Base-by-base conservation (phyloP, 2,888 invertebrate species). In the Sphaerophoria rueppellii region DNA sequence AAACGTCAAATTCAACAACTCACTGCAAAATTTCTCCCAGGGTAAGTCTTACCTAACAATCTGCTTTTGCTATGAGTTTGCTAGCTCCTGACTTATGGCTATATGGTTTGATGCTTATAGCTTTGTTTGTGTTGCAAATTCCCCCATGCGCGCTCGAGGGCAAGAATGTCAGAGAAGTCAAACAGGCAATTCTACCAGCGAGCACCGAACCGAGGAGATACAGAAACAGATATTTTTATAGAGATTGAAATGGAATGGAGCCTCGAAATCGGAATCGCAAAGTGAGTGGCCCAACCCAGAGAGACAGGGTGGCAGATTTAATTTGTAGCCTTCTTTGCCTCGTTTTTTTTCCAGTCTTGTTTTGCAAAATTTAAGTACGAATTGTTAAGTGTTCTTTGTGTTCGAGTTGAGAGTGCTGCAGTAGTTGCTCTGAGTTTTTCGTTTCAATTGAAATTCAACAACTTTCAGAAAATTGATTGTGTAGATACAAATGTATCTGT, bases 261-360 rank as follows among this genome's bases (percentile, higher is more conserved):
- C 12, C 57, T 43, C 9, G 46, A 54, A 65, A 40, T 74, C 24
- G 46, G 58, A 65, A 40, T 74, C 24, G 43, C 12, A 43, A 12
- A 43, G 43, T 60, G 77, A 52, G 48, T 60, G 75, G 82, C 82
- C 82, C 82, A 79, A 83, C 82, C 82, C 82, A 82, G 63, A 77
- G 63, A 77, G 69, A 73, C 61, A 69, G 50, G 55, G 61, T 70
- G 75, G 61, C 67, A 67, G 69, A 61, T 73, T 61, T 54, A 67
- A 72, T 60, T 61, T 67, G 14, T 34, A 61, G 67, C 67, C 58
- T 54, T 63, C 61, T 40, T 50, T 77, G 24, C 61, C 67, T 52
- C 60, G 35, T 57, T 65, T 40, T 48, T 72, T 52, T 74, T 55
- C 60, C 50, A 74, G 43, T 32, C 60, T 50, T 43, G 43, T 60